These are phyloP conservation scores for Luperina nickerlii DNA, from an alignment of 2,888 invertebrate genomes.

Conservation along the genomic window DNA sequence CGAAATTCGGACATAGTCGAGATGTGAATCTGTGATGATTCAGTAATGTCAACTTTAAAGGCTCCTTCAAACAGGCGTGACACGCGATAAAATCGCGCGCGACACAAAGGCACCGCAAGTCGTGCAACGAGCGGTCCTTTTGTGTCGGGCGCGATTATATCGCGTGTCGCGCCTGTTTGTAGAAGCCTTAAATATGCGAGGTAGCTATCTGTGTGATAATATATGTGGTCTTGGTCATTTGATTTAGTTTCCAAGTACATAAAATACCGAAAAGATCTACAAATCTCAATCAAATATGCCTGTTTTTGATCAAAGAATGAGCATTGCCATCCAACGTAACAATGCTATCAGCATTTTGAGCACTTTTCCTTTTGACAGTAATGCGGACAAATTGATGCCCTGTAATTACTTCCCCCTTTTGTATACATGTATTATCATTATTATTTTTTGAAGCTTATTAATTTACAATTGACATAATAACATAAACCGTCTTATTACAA, in stretches of 20 bases:
- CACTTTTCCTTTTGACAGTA: background rate
- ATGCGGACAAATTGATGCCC: background rate
- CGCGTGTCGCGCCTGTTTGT: no score
- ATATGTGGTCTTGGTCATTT: background rate
- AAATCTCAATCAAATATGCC: background rate
- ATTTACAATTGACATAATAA: no score
- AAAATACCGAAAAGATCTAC: background rate
- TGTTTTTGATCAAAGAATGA: background rate
- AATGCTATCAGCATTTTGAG: background rate
- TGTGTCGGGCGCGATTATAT: no score
- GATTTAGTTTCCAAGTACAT: background rate
- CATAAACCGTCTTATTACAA: no score
- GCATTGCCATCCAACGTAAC: background rate
- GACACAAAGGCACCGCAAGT: no score
- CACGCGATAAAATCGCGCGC: no score
- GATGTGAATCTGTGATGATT: background rate
- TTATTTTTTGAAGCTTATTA: no score
- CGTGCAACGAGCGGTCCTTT: no score
- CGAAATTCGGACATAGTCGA: background rate
- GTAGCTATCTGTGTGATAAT: background rate
- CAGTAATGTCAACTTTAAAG: background rate
- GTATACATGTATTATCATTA: no score
- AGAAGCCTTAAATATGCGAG: background rate
- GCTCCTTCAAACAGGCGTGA: no score
- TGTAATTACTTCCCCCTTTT: background rate